These are phyloP conservation scores for Corythornis vintsioides DNA, from an alignment of 2,113 vertebrate species.

Conservation along the genomic window DNA sequence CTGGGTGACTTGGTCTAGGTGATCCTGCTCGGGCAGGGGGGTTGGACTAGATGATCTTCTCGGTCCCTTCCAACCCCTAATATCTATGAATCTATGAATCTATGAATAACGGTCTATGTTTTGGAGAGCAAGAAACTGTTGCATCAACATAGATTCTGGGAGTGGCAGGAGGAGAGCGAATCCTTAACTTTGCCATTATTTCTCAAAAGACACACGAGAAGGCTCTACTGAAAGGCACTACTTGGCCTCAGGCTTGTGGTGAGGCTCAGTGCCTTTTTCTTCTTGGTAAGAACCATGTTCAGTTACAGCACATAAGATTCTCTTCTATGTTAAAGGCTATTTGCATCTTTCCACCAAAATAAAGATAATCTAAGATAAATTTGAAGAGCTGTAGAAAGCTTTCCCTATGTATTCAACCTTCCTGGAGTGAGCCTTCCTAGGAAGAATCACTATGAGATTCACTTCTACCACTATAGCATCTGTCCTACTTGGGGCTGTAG, in stretches of 20 bases:
- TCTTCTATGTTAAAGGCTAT: neutral
- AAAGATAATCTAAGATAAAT: neutral
- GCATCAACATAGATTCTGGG: accelerated
- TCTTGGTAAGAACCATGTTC: neutral
- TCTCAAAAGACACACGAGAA: accelerated
- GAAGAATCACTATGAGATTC: neutral
- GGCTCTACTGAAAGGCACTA: neutral
- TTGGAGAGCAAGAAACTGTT: neutral
- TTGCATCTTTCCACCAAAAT: neutral
- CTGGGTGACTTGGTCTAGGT: no score
- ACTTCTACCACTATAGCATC: neutral
- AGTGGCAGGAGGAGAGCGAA: neutral
- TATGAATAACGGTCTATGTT: neutral
- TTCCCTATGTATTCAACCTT: neutral
- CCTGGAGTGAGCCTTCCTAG: neutral
- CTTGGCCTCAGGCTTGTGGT: neutral
- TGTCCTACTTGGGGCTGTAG: neutral
- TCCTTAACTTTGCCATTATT: neutral
- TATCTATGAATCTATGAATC: no score
- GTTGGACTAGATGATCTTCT: no score
- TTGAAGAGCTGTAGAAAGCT: neutral
- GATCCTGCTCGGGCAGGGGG: no score
- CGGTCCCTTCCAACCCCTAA: no score
- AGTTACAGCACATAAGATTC: neutral
- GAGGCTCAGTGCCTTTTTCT: no score